Percentiles rank a stretch among this genome's conserved stretches.
Conservation (phyloP, 2,797 vertebrate species). For the Melanotaenia maccullochi region DNA sequence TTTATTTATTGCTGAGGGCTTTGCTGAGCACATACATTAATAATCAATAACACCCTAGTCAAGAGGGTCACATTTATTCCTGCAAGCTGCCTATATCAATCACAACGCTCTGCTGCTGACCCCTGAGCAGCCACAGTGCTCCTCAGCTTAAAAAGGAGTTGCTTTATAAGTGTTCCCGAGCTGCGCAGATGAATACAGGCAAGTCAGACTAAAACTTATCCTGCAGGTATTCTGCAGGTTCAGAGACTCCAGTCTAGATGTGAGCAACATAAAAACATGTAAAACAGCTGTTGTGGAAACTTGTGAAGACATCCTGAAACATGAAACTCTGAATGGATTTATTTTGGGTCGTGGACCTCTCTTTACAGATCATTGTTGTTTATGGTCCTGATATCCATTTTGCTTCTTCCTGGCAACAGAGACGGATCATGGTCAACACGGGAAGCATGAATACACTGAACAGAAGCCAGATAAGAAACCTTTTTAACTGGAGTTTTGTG, state of each 20-base stretch:
- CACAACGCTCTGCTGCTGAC: neutral
- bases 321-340: neutral
- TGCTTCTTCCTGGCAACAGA: neutral
- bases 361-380: slow-evolving; percentile 6
- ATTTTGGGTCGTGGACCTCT: slow-evolving; percentile 9
- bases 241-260: neutral
- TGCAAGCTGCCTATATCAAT: slow-evolving; percentile 2
- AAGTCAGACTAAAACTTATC: neutral
- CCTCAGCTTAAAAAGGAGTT: neutral
- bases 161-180: neutral
- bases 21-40: slow-evolving; percentile 1
- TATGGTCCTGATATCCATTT: slow-evolving; percentile 2
- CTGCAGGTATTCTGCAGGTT: neutral
- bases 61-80: slow-evolving; percentile 2
- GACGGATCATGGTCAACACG: slow-evolving; percentile 2
- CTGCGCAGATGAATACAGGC: neutral
- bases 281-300: neutral
- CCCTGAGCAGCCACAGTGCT: neutral
- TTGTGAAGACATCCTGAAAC: neutral
- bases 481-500: neutral
- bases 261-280: neutral
- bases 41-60: neutral
- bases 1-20: neutral
- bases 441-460: neutral
- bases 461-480: slow-evolving; percentile 2